Evolutionary conservation across 2,888 invertebrate species (phyloP).

Genomic region (Nomada lathburiana): DNA sequence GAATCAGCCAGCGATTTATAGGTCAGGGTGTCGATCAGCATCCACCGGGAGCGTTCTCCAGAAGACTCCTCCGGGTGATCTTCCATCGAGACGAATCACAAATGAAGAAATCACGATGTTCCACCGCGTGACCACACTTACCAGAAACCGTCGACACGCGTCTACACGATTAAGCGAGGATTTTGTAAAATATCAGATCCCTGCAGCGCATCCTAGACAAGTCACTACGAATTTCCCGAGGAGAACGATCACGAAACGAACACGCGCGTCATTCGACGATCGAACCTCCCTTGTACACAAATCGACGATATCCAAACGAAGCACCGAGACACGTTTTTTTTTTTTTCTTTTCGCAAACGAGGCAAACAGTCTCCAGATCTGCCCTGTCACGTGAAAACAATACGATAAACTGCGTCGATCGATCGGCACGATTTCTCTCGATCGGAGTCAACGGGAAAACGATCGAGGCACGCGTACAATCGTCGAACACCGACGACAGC

Average conservation of each 20-base stretch:
- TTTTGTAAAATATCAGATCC: constrained; percentile 74
- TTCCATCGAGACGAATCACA: constrained; percentile 41
- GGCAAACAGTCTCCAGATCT: not conserved
- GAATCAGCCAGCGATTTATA: constrained; percentile 5
- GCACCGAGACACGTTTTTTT: not conserved
- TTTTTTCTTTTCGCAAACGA: not conserved
- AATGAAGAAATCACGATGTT: not conserved
- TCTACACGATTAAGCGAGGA: constrained; percentile 60
- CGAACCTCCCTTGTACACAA: not conserved
- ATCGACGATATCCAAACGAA: not conserved
- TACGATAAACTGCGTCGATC: not conserved
- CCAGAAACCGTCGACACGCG: not conserved
- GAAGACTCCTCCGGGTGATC: constrained; percentile 22
- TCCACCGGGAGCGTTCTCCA: constrained; percentile 39
- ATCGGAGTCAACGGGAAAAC: constrained; percentile 2
- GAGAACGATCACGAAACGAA: not conserved
- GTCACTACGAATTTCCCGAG: constrained; percentile 6
- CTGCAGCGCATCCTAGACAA: constrained; percentile 61
- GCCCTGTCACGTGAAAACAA: not conserved
- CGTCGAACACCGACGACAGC: constrained; percentile 29
- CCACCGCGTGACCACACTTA: constrained; percentile 7
- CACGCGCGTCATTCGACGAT: not conserved
- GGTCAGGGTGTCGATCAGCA: constrained; percentile 14
- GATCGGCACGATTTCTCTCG: not conserved
- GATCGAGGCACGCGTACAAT: constrained; percentile 34